These are phyloP conservation scores for Pilophorus perplexus DNA, from an alignment of 2,888 invertebrate genomes.

Conservation along the genomic window DNA sequence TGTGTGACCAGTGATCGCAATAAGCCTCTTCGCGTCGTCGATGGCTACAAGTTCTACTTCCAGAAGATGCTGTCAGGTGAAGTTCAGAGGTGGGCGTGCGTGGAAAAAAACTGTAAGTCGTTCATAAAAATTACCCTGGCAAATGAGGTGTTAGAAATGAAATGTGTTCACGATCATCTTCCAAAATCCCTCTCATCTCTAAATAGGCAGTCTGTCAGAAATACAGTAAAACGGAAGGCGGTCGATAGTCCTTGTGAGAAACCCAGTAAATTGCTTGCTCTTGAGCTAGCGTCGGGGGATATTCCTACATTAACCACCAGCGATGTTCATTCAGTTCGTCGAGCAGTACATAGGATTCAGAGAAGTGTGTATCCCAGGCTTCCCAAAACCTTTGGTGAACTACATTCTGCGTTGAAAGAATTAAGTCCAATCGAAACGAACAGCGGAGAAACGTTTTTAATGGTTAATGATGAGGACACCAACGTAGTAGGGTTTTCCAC, in stretches of 20 bases:
- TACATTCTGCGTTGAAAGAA: conserved; percentile 18
- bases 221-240: no score
- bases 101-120: no score
- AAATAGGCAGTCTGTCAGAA: no score
- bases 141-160: neutral
- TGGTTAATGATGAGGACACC: neutral
- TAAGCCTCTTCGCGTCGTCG: conserved; percentile 8
- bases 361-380: conserved; percentile 7
- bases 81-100: neutral
- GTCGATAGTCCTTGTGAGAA: no score
- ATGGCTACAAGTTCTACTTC: conserved; percentile 5
- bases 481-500: neutral
- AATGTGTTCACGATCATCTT: neutral
- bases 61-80: conserved; percentile 10
- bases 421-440: conserved; percentile 4
- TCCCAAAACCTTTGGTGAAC: conserved; percentile 7
- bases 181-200: no score
- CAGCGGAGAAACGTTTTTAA: neutral
- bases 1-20: conserved; percentile 8
- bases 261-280: neutral
- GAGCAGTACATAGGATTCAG: conserved; percentile 10
- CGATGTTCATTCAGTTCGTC: conserved; percentile 8
- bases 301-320: conserved; percentile 9
- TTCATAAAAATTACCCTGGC: no score
- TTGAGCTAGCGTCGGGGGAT: neutral